Base-by-base conservation (phyloP, 1,140 invertebrate species). In the Belonocnema kinseyi region DNA sequence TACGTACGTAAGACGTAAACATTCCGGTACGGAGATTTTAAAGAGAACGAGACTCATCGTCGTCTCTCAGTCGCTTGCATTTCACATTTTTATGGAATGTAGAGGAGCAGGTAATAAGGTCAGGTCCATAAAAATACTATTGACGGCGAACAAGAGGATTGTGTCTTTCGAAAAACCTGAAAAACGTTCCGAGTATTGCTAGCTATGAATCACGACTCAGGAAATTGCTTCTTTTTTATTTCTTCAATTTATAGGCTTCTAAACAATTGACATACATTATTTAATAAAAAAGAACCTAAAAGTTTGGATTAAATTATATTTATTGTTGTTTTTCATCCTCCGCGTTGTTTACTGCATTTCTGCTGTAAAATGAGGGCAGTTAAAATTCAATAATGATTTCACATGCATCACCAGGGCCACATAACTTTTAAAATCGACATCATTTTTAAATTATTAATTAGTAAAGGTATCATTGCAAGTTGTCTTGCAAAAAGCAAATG, bases 81-180 rank as follows among this genome's bases (percentile, higher is more conserved):
- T 66, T 66, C 61, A 33, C 61, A 66, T 66, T 46, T 66, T 66
- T 66, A 66, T 66, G 61, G 61, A 66, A 66, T 66, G 61, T 33
- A 66, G 61, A 66, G 61, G 61, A 66, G 26, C 61, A 66, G 61
- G 61, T 66, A 66, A 66, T 66, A 66, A 66, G 61, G 61, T 66
- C 61, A 66, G 33, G 61, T 66, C 61, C 61, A 66, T 66, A 66
- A 66, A 66, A 66, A 66, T 66, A 66, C 61, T 66, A 66, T 66
- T 66, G 61, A n/a, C 61, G 14, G 33, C 61, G 61, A 66, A 40
- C 61, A 66, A 21, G 61, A 66, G 61, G 61, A 66, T 66, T 66
- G 26, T 66, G 26, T 66, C 61, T 66, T 66, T 66, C n/a, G 10
- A 40, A 66, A 66, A 66, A 66, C 40, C 61, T 7, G 16, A 66